phyloP scores from a whole-genome alignment of 2,113 vertebrate genomes.

The Trochalopteron elliotii region DNA sequence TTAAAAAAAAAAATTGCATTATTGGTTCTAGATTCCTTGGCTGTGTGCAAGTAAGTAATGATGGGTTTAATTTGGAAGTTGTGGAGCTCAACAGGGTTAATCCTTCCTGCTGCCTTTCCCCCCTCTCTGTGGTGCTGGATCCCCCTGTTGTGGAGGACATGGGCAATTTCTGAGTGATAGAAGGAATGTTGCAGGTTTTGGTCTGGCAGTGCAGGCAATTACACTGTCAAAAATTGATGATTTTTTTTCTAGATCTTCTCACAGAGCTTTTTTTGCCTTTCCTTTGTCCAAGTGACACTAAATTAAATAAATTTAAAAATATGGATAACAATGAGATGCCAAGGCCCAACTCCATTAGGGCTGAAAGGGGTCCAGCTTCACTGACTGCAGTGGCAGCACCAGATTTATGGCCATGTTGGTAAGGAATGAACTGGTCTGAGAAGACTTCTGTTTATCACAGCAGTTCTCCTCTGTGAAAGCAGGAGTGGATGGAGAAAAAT shows the following conservation, averaged over 20 bases:
- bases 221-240: not conserved
- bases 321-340: not conserved
- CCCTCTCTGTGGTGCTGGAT: not conserved
- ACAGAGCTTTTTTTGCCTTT: not conserved
- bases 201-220: not conserved
- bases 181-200: not conserved
- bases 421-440: not conserved
- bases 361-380: not conserved
- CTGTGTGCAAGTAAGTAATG: not conserved
- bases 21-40: not conserved
- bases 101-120: not conserved
- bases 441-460: constrained; percentile 27
- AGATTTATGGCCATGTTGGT: not conserved
- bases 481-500: not conserved
- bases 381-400: not conserved
- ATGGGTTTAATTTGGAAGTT: constrained; percentile 1
- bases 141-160: rapidly evolving
- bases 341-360: not conserved
- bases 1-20: not conserved
- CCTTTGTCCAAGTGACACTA: not conserved
- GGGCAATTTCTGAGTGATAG: not conserved
- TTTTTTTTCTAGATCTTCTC: not conserved
- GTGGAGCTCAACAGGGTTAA: not conserved
- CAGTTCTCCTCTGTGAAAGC: constrained; percentile 6
- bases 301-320: not conserved